Evolutionary conservation across 2,888 invertebrate species (phyloP).

Genomic region (Cartodere bifasciata): DNA sequence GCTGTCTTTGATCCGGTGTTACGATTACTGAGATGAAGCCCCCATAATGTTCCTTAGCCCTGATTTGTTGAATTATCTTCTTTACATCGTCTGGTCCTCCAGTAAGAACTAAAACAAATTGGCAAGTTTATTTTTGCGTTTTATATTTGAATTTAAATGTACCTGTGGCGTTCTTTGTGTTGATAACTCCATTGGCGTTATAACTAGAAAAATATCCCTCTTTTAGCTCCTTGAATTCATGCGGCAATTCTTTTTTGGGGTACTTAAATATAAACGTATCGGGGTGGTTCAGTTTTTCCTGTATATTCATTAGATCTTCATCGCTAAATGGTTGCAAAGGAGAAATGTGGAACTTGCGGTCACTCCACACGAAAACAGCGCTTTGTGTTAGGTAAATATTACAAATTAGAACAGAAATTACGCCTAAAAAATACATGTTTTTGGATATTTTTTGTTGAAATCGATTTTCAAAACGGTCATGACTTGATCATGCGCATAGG

Average conservation of each 20-base stretch:
- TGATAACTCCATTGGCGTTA: conserved; percentile 27
- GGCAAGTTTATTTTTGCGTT: neutral
- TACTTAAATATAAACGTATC: conserved; percentile 26
- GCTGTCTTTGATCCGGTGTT: conserved; percentile 11
- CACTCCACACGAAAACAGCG: conserved; percentile 24
- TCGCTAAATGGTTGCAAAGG: conserved; percentile 27
- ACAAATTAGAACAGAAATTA: no score
- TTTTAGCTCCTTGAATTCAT: conserved; percentile 22
- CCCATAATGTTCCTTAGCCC: conserved; percentile 12
- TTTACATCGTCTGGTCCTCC: conserved; percentile 16
- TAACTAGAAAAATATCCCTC: conserved; percentile 26
- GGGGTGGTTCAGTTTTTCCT: conserved; percentile 23
- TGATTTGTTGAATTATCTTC: conserved; percentile 11
- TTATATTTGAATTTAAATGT: conserved; percentile 6
- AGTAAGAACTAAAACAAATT: conserved; percentile 10
- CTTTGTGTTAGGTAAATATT: conserved; percentile 14
- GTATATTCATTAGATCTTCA: conserved; percentile 24
- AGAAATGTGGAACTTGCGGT: conserved; percentile 25
- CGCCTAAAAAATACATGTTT: no score
- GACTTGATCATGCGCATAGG: no score
- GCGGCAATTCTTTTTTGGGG: conserved; percentile 18
- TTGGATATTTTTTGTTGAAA: no score
- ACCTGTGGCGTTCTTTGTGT: conserved; percentile 27
- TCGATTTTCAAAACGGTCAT: no score
- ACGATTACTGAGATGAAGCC: conserved; percentile 15